Conservation (phyloP, 2,113 vertebrate species). For the Tragelaphus scriptus region DNA sequence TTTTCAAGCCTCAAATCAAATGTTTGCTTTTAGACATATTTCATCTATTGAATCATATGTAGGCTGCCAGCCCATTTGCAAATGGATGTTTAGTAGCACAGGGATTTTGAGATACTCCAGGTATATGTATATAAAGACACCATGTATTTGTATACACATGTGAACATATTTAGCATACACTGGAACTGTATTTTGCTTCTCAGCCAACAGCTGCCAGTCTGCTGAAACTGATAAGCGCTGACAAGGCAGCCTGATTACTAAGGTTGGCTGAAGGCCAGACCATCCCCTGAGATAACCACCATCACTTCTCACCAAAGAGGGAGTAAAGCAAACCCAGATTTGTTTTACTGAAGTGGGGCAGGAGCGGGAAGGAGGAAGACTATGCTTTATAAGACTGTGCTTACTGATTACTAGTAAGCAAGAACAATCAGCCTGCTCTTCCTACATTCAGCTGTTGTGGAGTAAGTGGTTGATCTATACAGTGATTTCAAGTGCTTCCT, state of each 20-base stretch:
- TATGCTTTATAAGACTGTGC: not conserved
- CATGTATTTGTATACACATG: not conserved
- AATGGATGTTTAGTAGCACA: not conserved
- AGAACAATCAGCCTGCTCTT: not conserved
- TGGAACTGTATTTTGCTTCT: conserved; percentile 47
- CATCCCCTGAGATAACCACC: conserved; percentile 33
- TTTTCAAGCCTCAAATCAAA: conserved; percentile 18
- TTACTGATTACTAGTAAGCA: not conserved
- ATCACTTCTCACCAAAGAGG: conserved; percentile 35
- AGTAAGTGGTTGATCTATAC: conserved; percentile 40
- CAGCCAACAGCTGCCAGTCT: conserved; percentile 6
- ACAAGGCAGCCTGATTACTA: conserved; percentile 1
- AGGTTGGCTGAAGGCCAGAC: conserved; percentile 49
- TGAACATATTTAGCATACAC: not conserved
- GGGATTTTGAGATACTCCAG: not conserved
- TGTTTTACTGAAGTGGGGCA: conserved; percentile 7
- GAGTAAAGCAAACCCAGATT: conserved; percentile 34
- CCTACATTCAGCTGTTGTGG: not conserved
- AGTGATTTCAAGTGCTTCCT: conserved; percentile 64
- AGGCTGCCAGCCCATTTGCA: not conserved
- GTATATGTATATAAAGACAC: not conserved
- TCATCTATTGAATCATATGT: not conserved
- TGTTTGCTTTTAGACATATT: not conserved
- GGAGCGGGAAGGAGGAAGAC: not conserved
- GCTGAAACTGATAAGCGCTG: conserved; percentile 48